Evolutionary conservation across 2,888 invertebrate species (phyloP), one percentile per base, ranked within the genome.

Genomic region (Eupelmus urozonus): DNA sequence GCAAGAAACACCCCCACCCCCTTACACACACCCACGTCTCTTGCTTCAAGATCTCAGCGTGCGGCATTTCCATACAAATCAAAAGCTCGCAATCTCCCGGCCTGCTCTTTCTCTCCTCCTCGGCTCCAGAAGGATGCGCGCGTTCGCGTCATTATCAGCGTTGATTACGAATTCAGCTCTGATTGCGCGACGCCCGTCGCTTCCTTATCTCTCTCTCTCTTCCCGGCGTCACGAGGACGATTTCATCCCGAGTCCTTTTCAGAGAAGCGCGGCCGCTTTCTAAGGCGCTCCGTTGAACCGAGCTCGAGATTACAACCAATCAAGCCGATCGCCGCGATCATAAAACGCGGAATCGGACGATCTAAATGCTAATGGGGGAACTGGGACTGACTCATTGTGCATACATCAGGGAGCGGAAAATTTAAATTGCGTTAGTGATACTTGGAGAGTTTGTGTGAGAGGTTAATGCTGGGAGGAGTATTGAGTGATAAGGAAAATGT

Each of bases 331-430:
- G 72, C 18, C 20, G n/a, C 29, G 45, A 53, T 69, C 69, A 55
- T 77, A 77, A 77, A 72, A 66, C 65, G 45, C 34, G 27, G 45
- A 78, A 78, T 69, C 63, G 62, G n/a, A 63, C 73, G 69, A 69
- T 78, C 73, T 78, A 78, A 78, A 78, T 78, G 78, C 73, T 78
- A 78, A 78, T 78, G 78, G n/a, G n/a, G n/a, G n/a, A n/a, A n/a
- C n/a, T n/a, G n/a, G n/a, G n/a, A n/a, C n/a, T n/a, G n/a, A n/a
- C n/a, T n/a, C n/a, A n/a, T n/a, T n/a, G n/a, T n/a, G n/a, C n/a
- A n/a, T n/a, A n/a, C n/a, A n/a, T n/a, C n/a, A n/a, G n/a, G n/a
- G n/a, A n/a, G n/a, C n/a, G n/a, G n/a, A n/a, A n/a, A n/a, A n/a
- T n/a, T n/a, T n/a, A n/a, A n/a, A n/a, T n/a, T n/a, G n/a, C n/a